Conservation (phyloP, 2,113 vertebrate species). For the Aythya baeri region DNA sequence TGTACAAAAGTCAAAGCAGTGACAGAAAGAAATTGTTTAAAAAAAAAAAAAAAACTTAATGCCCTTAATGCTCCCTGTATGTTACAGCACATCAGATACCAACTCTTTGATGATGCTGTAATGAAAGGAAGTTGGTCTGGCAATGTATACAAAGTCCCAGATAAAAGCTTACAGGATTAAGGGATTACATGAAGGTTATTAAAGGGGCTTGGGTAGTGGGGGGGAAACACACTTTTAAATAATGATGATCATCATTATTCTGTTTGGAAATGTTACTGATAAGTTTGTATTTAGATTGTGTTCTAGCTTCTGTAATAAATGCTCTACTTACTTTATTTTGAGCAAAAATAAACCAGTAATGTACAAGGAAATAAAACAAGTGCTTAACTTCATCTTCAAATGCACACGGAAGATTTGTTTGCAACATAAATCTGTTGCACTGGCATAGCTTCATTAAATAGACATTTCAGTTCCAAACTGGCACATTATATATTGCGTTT, state of each 20-base stretch:
- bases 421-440: conserved; percentile 14
- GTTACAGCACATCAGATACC: conserved; percentile 44
- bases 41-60: neutral
- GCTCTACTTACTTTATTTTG: neutral
- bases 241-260: neutral
- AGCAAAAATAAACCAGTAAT: neutral
- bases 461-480: neutral
- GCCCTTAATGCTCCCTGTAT: conserved; percentile 6
- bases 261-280: neutral
- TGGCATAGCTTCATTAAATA: neutral
- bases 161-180: conserved; percentile 72
- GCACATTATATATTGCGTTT: neutral
- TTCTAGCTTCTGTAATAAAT: conserved; percentile 3
- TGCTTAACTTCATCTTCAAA: neutral
- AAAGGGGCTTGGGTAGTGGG: conserved; percentile 4
- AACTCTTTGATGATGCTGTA: conserved; percentile 63
- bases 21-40: neutral
- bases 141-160: conserved; percentile 61
- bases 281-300: neutral
- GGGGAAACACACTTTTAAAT: neutral
- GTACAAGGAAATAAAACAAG: neutral
- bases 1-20: neutral
- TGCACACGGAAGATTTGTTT: conserved; percentile 24
- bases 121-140: conserved; percentile 65
- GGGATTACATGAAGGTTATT: conserved; percentile 66